Percentiles rank a stretch among this genome's conserved stretches.
phyloP scores from a whole-genome alignment of 1,140 invertebrate genomes.

The silkworm (Bombyx mori) region ASM3026992v2 NC_085133.1:7251001-7251500 shows the following conservation, averaged over 20 bases:
- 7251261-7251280: not conserved
- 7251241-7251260: conserved; percentile 6
- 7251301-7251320: too few relatives aligned
- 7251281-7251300: too few relatives aligned
- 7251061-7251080: conserved; percentile 21
- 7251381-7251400: not conserved
- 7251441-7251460: conserved; percentile 3
- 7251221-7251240: conserved; percentile 23
- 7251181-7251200: conserved; percentile 36
- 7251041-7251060: conserved; percentile 56
- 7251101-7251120: conserved; percentile 5
- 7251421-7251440: conserved; percentile 1
- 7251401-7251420: not conserved
- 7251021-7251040: conserved; percentile 14
- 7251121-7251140: conserved; percentile 12
- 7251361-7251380: not conserved
- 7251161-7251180: conserved; percentile 58
- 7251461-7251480: not conserved
- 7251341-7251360: too few relatives aligned
- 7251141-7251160: conserved; percentile 40
- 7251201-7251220: conserved; percentile 28
- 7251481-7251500: conserved; percentile 34
- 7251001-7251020: not conserved
- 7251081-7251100: conserved; percentile 3
- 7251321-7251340: too few relatives aligned